Evolutionary conservation across 2,888 invertebrate genomes (phyloP).

Genomic region (Drosophila meridionalis): DNA sequence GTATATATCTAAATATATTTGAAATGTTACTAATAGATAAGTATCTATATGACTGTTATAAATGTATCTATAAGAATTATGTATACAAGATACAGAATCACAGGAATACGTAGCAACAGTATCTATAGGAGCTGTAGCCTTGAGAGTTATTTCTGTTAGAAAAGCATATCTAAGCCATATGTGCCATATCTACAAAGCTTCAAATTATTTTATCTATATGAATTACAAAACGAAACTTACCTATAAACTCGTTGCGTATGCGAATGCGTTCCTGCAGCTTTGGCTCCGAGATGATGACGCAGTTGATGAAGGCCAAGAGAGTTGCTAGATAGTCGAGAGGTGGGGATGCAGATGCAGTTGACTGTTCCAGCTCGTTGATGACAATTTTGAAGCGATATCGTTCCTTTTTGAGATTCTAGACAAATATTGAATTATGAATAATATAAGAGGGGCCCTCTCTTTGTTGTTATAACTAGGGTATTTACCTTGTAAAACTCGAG

Average conservation of each 20-base stretch:
- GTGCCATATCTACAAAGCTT: too few relatives aligned
- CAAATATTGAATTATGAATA: conserved; percentile 3
- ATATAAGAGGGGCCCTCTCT: neutral
- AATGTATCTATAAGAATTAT: neutral
- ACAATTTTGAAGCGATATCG: conserved; percentile 95
- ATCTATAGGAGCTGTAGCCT: neutral
- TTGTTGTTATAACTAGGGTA: neutral
- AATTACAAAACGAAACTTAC: conserved; percentile 86
- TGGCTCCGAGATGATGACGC: conserved; percentile 96
- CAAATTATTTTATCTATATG: neutral
- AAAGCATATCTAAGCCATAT: too few relatives aligned
- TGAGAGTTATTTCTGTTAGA: neutral
- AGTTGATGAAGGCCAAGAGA: conserved; percentile 97
- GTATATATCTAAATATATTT: neutral
- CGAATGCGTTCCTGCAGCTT: conserved; percentile 94
- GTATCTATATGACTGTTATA: neutral
- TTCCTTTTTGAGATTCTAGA: conserved; percentile 92
- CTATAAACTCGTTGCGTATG: conserved; percentile 97
- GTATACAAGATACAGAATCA: neutral
- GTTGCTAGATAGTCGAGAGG: conserved; percentile 96
- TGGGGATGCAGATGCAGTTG: conserved; percentile 85
- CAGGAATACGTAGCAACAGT: neutral
- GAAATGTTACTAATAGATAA: neutral
- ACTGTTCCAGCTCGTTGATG: conserved; percentile 93
- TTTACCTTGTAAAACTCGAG: conserved; percentile 96